Conservation (phyloP, 1,140 invertebrate genomes). For the Trichonephila clavipes region DNA sequence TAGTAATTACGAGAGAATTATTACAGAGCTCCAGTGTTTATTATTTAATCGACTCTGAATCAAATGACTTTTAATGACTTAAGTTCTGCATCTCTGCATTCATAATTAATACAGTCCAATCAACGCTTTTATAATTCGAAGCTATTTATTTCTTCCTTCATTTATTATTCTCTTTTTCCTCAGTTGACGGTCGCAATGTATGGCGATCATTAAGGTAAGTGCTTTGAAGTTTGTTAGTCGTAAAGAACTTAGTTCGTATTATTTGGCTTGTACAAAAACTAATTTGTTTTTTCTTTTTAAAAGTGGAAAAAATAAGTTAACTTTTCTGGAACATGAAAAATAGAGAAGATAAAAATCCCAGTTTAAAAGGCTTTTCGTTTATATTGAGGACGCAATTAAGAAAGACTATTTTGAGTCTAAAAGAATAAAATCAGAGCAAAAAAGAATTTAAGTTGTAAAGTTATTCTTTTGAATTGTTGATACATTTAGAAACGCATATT, state of each 20-base stretch:
- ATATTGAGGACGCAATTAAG: too few species aligned
- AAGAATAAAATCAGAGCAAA: not conserved
- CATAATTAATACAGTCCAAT: not conserved
- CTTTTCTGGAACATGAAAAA: not conserved
- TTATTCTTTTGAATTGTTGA: not conserved
- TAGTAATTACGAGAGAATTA: not conserved
- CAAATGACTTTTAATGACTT: not conserved
- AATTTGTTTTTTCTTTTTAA: not conserved
- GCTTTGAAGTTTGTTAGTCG: constrained; percentile 4
- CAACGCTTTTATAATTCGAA: not conserved
- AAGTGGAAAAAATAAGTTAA: not conserved
- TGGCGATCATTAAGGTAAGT: constrained; percentile 25
- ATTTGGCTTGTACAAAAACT: constrained; percentile 2
- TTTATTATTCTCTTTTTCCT: constrained; percentile 22
- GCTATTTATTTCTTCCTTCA: not conserved
- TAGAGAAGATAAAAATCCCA: not conserved
- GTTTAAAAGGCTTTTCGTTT: too few species aligned
- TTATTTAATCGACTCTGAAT: not conserved
- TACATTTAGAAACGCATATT: not conserved
- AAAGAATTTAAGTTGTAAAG: not conserved
- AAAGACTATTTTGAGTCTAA: too few species aligned
- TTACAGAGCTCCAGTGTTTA: not conserved
- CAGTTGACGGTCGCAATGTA: not conserved
- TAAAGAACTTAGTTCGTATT: not conserved
- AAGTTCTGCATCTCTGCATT: not conserved